Base-by-base conservation (phyloP, 1,140 invertebrate genomes). In the Heliothis subflexa region DNA sequence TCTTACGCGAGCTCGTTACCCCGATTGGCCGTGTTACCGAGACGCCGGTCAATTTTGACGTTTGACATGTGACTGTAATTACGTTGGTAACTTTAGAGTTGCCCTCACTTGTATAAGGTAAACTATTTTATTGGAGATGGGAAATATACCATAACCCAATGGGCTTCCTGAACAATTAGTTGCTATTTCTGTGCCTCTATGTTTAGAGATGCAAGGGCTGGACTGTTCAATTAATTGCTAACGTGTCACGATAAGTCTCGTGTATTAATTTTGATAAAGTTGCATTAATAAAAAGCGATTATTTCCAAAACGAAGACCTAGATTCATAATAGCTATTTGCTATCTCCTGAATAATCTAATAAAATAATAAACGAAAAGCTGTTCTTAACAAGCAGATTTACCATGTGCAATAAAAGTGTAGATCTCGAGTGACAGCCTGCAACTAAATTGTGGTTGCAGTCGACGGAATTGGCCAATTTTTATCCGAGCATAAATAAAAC, bases 391-490 rank as follows among this genome's bases (percentile, higher is more conserved):
- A 47, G 45, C 40, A 81, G 71, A 84, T 82, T 80, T 64, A 78
- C 70, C 80, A 81, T 55, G 73, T 81, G 76, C 73, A 80, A 45
- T 66, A 66, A 66, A 66, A 66, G 40, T 66, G 62, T 47, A 13
- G 64, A 52, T 68, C 52, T 11, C 71, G n/a, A 73, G 81, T 80
- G 84, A 86, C 84, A 85, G 66, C 55, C 73, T 74, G 73, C 81
- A 62, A 85, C 87, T 88, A 91, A 90, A 91, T 89, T 88, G 83
- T 81, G 71, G 78, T 62, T 82, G 74, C 81, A 81, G 81, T 76
- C 83, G 80, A 73, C 72, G 81, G 82, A 88, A 91, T 89, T 85
- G 86, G 83, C 77, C 88, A 89, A 92, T 91, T 92, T 88, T 88
- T 86, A 86, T 85, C 81, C 78, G 71, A 59, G 55, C 82, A 85